Evolutionary conservation across 2,888 invertebrate species (phyloP).

Genomic region (Artemia sp.): DNA sequence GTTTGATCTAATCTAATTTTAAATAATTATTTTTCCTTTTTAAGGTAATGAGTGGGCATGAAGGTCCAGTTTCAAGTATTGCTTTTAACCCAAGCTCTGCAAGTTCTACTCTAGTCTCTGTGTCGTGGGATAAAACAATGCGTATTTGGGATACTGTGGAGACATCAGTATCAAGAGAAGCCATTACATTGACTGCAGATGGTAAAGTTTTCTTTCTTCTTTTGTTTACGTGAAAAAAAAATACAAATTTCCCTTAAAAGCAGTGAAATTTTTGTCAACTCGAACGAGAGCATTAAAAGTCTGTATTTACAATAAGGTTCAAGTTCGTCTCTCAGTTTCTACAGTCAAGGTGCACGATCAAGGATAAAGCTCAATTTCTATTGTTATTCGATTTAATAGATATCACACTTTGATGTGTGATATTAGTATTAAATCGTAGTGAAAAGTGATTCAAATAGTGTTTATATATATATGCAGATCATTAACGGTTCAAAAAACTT

Average conservation of each 20-base stretch:
- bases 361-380: too few relatives aligned
- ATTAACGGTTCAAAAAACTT: too few relatives aligned
- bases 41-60: conserved; percentile 62
- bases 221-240: not conserved
- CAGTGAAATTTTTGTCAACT: not conserved
- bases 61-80: conserved; percentile 70
- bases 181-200: conserved; percentile 56
- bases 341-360: too few relatives aligned
- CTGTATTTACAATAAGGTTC: too few relatives aligned
- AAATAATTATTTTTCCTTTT: not conserved
- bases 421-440: too few relatives aligned
- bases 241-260: not conserved
- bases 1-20: too few relatives aligned
- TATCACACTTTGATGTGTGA: too few relatives aligned
- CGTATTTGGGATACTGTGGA: conserved; percentile 80
- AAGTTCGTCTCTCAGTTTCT: too few relatives aligned
- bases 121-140: conserved; percentile 87
- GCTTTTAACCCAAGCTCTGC: conserved; percentile 55
- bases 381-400: too few relatives aligned
- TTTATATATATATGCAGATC: too few relatives aligned
- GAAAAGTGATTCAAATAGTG: too few relatives aligned
- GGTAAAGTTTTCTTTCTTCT: conserved; percentile 29
- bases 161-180: conserved; percentile 49
- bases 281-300: not conserved
- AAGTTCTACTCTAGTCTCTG: conserved; percentile 61